Evolutionary conservation across 2,888 invertebrate genomes (phyloP), one percentile per base, ranked within the genome.

Genomic region (Ellobium chinense): DNA sequence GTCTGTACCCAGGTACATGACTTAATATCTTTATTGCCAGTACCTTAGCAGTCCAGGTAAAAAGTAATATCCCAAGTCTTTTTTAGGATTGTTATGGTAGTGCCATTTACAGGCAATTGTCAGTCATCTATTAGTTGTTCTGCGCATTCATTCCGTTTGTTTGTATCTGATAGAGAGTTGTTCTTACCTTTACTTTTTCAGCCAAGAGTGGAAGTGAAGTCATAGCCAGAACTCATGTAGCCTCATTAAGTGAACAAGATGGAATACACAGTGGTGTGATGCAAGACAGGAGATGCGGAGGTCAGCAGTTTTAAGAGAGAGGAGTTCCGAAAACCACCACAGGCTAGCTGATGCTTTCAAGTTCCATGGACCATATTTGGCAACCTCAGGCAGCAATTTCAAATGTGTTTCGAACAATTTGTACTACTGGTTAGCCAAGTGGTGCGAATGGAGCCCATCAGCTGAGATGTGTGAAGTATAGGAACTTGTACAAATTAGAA

Each of bases 141-240:
- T n/a, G n/a, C n/a, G n/a, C n/a, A n/a, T n/a, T n/a, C n/a, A n/a
- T n/a, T n/a, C n/a, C n/a, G n/a, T n/a, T n/a, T n/a, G n/a, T n/a
- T n/a, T n/a, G n/a, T n/a, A n/a, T n/a, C n/a, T n/a, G n/a, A n/a
- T n/a, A n/a, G n/a, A n/a, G n/a, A n/a, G n/a, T n/a, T n/a, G n/a
- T n/a, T n/a, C n/a, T n/a, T n/a, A n/a, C n/a, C n/a, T n/a, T n/a
- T n/a, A n/a, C 27, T 29, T 1, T 80, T 68, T 46, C 80, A 80
- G 80, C 80, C 60, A 36, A 73, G 80, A 60, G 80, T 80, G 39
- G 80, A 80, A 68, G 80, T 80, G 46, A 73, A 80, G 37, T 80
- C 73, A 37, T 80, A 80, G 80, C 78, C 62, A 63, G 31, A 54
- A 29, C n/a, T 46, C n/a, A 9, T 39, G 29, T 34, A 54, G 34